Evolutionary conservation across 2,888 invertebrate species (phyloP).

Genomic region (Anthophora plumipes): DNA sequence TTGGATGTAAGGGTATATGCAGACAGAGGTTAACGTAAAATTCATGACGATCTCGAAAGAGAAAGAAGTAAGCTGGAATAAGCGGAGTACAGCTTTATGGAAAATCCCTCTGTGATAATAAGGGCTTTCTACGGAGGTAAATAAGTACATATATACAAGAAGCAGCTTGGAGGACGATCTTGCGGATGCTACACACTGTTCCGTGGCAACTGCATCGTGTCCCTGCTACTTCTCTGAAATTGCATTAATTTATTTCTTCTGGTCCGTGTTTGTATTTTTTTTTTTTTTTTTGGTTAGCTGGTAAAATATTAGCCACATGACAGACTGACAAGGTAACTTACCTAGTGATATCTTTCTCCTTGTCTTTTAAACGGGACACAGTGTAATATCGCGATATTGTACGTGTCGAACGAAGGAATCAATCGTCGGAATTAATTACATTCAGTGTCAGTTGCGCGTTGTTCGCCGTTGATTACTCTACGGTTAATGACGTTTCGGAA

Average conservation of each 20-base stretch:
- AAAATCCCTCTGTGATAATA: constrained; percentile 19
- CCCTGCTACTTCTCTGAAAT: constrained; percentile 7
- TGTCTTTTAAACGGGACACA: no score
- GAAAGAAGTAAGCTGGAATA: constrained; percentile 27
- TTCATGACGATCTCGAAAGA: constrained; percentile 4
- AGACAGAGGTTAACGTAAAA: constrained; percentile 1
- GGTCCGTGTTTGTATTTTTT: background rate
- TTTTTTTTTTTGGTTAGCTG: background rate
- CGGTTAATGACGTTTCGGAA: constrained; percentile 21
- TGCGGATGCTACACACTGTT: background rate
- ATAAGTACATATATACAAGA: background rate
- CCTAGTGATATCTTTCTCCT: background rate
- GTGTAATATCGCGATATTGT: constrained; percentile 5
- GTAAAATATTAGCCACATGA: constrained; percentile 12
- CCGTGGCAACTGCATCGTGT: constrained; percentile 15
- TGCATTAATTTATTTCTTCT: constrained; percentile 31
- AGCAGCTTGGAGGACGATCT: constrained; percentile 24
- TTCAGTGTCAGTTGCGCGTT: constrained; percentile 9
- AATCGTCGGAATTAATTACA: constrained; percentile 42
- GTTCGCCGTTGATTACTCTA: constrained; percentile 43
- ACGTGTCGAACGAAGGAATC: constrained; percentile 28
- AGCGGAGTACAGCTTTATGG: constrained; percentile 23
- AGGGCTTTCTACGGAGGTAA: constrained; percentile 16
- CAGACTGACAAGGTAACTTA: background rate
- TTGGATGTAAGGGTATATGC: background rate